A percentile compares a stretch with the other conserved stretches of the same genome.
phyloP scores from a whole-genome alignment of 1,140 invertebrate species.

The Radopholus similis region DNA sequence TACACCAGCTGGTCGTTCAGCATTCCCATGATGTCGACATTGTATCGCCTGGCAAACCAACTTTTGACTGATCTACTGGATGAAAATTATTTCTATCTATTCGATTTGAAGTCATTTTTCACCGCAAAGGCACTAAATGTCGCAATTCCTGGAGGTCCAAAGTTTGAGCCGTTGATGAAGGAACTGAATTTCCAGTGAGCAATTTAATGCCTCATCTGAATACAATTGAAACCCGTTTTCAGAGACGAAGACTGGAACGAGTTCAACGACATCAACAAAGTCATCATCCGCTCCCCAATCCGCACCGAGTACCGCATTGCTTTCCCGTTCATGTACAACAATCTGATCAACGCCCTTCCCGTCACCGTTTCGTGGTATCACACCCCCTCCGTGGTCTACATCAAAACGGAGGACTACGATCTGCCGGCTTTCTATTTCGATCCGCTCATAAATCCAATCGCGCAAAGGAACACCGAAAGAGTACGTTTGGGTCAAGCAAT shows the following conservation, averaged over 20 bases:
- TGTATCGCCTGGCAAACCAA: conserved; percentile 95
- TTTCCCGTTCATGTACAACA: conserved; percentile 96
- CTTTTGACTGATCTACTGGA: conserved; percentile 96
- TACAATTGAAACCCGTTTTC: conserved; percentile 13
- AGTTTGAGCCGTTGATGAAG: conserved; percentile 98
- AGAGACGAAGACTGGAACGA: conserved; percentile 99
- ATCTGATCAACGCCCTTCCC: conserved; percentile 63
- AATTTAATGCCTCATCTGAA: conserved; percentile 13
- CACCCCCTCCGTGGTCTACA: conserved; percentile 95
- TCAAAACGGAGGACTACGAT: conserved; percentile 99
- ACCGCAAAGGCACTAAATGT: conserved; percentile 98
- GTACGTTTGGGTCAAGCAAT: conserved; percentile 55
- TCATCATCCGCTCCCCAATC: conserved; percentile 96
- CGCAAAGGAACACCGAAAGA: conserved; percentile 83
- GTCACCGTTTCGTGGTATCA: conserved; percentile 71
- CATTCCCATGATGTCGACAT: conserved; percentile 90
- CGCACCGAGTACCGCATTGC: conserved; percentile 98
- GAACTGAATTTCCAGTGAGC: conserved; percentile 85
- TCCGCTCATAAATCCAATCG: conserved; percentile 97
- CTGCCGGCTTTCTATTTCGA: conserved; percentile 99
- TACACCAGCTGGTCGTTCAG: conserved; percentile 92
- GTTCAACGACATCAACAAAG: conserved; percentile 99
- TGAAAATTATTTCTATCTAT: conserved; percentile 97
- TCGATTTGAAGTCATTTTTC: conserved; percentile 98
- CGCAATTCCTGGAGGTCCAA: conserved; percentile 99